Percentiles rank a stretch among this genome's conserved stretches.
Evolutionary conservation across 2,113 vertebrate genomes (phyloP).

Genomic region (Megaleporinus macrocephalus): DNA sequence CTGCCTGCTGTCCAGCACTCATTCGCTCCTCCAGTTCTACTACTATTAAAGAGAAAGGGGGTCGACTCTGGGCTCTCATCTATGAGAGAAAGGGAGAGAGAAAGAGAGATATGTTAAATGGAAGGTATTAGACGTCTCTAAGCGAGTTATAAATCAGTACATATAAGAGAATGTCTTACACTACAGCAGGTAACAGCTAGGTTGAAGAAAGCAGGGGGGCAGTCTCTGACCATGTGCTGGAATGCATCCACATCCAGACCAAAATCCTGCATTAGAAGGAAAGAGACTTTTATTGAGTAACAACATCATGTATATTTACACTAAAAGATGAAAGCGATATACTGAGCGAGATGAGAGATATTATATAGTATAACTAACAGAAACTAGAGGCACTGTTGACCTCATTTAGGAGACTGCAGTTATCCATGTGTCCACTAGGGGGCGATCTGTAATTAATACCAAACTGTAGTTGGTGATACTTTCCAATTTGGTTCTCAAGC

Average conservation of each 20-base stretch:
- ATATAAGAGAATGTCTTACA: conserved; percentile 72
- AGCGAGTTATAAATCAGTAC: background rate
- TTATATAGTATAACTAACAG: background rate
- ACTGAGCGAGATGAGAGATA: background rate
- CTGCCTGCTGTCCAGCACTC: conserved; percentile 48
- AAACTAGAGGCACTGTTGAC: background rate
- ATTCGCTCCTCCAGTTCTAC: conserved; percentile 77
- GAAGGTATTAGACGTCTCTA: background rate
- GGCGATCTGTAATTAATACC: background rate
- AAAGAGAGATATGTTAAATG: background rate
- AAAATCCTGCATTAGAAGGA: conserved; percentile 80
- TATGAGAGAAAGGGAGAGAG: conserved; percentile 55
- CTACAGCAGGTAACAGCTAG: conserved; percentile 91
- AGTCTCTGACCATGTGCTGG: conserved; percentile 84
- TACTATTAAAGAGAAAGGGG: conserved; percentile 84
- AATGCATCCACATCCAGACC: conserved; percentile 88
- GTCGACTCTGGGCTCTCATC: conserved; percentile 84
- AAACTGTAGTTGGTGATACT: background rate
- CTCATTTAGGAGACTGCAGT: background rate
- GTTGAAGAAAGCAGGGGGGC: conserved; percentile 84
- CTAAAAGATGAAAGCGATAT: background rate
- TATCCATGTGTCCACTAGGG: background rate
- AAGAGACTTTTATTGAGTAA: conserved; percentile 41
- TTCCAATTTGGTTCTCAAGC: background rate
- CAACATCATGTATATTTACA: background rate